Conservation (phyloP, 1,140 invertebrate genomes). For the Cyclina sinensis region DNA sequence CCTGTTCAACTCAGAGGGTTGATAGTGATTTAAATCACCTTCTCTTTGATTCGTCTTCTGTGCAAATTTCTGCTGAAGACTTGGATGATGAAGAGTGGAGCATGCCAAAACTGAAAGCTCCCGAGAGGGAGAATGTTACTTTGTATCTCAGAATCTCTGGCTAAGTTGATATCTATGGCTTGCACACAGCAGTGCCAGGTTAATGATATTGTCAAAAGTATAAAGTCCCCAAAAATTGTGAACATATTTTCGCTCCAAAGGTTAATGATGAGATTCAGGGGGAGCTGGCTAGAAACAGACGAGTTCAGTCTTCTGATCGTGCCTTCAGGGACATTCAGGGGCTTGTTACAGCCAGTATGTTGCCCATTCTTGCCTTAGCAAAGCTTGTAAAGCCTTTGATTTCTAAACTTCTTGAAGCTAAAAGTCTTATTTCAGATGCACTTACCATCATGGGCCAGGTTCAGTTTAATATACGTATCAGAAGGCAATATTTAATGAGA, state of each 20-base stretch:
- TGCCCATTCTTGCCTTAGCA: not conserved
- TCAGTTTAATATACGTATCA: not conserved
- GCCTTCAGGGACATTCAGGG: not conserved
- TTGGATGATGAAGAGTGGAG: too few relatives aligned
- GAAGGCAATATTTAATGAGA: not conserved
- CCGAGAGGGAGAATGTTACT: conserved; percentile 7
- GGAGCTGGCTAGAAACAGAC: not conserved
- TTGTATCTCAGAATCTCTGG: not conserved
- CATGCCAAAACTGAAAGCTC: conserved; percentile 16
- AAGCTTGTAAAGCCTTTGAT: not conserved
- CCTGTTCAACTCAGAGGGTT: too few relatives aligned
- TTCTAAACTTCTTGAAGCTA: not conserved
- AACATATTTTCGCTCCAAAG: not conserved
- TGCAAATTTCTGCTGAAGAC: too few relatives aligned
- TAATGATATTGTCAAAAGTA: not conserved
- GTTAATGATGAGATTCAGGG: conserved; percentile 36
- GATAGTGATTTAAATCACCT: too few relatives aligned
- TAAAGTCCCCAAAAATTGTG: conserved; percentile 22
- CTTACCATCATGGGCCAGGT: not conserved
- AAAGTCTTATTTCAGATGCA: not conserved
- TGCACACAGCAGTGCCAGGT: not conserved
- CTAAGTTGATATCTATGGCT: not conserved
- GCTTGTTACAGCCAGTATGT: not conserved
- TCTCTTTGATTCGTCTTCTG: too few relatives aligned
- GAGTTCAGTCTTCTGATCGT: not conserved